Percentiles rank a stretch among this genome's conserved stretches.
Evolutionary conservation across 2,797 vertebrate genomes (phyloP).

Genomic region (Bovichtus diacanthus): DNA sequence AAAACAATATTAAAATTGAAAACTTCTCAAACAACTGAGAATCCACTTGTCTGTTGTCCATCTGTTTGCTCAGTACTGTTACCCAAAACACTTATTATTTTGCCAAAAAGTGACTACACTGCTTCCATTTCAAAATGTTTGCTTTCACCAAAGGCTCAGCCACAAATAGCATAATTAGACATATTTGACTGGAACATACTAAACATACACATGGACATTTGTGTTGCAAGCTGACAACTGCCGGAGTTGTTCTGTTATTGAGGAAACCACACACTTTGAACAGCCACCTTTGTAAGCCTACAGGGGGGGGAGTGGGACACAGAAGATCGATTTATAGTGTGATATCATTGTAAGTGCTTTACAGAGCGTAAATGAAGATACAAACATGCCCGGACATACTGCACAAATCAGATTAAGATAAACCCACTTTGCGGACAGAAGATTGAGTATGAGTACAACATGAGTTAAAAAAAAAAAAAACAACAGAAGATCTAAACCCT

Average conservation of each 20-base stretch:
- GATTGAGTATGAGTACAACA: not conserved
- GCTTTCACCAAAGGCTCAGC: conserved; percentile 15
- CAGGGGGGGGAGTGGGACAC: not conserved
- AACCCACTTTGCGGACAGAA: not conserved
- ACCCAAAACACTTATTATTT: conserved; percentile 4
- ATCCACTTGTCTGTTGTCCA: conserved; percentile 31
- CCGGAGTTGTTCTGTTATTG: conserved; percentile 8
- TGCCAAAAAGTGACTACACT: conserved; percentile 13
- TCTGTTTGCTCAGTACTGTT: conserved; percentile 39
- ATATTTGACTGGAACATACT: conserved; percentile 28
- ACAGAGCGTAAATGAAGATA: not conserved
- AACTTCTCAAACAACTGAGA: not conserved
- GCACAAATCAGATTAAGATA: not conserved
- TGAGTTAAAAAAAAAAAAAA: not conserved
- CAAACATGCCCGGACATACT: not conserved
- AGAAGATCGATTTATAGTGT: not conserved
- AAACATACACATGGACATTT: conserved; percentile 24
- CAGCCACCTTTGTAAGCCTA: not conserved
- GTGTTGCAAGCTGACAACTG: conserved; percentile 9
- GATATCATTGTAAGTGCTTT: not conserved
- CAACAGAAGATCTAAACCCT: not conserved
- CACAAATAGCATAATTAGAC: conserved; percentile 1
- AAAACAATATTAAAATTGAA: conserved; percentile 26
- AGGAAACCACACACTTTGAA: conserved; percentile 1
- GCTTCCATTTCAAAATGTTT: conserved; percentile 16